Base-by-base conservation (phyloP, 2,113 vertebrate species). In the Ageneiosus marmoratus region DNA sequence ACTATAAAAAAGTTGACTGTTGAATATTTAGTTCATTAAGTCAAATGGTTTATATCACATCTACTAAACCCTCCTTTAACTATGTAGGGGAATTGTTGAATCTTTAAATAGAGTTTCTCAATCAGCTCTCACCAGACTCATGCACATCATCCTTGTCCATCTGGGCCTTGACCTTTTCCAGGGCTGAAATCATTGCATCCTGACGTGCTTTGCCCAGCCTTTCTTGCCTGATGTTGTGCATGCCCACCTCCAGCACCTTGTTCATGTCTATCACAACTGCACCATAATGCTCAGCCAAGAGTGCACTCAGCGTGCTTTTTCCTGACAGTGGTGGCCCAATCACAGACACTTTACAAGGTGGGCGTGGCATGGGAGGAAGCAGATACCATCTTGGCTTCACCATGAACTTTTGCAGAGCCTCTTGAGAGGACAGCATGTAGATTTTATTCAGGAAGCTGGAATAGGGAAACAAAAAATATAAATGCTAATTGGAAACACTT, bases 401-500 rank as follows among this genome's bases (percentile, higher is more conserved):
- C 51, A 91, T 84, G 86, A 99, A 99, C 65, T 89, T 89, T 60
- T 92, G 92, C 76, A 95, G 51, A 67, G 96, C 91, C 80, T 95
- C 95, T 85, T 92, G 86, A 46, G 95, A 95, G 51, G 97, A 97
- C 53, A 98, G 89, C 48, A 96, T 0, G 3, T 98, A 99, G 69
- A 98, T 90, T 92, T 95, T 99, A 92, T 96, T 97, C 94, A 95
- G 92, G 88, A 99, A 99, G 87, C 98, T 99, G 90, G 85, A 58
- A 86, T 62, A 84, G 44, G 0, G 84, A 20, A 20, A 58, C 13
- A 72, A 75, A 29, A 80, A 32, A 41, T 5, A 51, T 29, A 60
- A 58, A 62, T 8, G 9, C 29, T 48, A 41, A 22, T 41, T 18
- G 9, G 18, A 69, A 69, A 69, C 15, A 65, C 29, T 18, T 20